These are phyloP conservation scores for Lepus europaeus DNA, from an alignment of 2,113 vertebrate genomes.

Conservation along the genomic window DNA sequence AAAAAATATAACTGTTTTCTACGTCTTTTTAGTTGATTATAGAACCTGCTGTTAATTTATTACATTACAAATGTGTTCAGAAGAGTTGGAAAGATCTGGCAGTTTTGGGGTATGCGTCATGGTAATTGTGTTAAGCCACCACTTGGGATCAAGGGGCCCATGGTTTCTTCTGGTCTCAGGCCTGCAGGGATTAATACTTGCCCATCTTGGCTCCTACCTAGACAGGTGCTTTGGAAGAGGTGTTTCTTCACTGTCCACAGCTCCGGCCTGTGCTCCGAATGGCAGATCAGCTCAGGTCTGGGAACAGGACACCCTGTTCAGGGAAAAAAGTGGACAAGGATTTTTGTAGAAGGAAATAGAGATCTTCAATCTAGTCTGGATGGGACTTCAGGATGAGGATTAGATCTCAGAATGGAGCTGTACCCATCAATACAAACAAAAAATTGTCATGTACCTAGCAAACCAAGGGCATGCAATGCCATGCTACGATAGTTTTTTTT, in stretches of 20 bases:
- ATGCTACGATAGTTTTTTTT: not conserved
- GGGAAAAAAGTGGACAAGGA: not conserved
- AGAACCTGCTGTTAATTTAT: not conserved
- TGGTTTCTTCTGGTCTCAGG: not conserved
- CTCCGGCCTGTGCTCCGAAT: not conserved
- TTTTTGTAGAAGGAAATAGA: not conserved
- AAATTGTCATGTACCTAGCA: accelerated
- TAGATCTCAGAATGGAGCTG: not conserved
- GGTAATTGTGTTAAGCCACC: too few relatives aligned
- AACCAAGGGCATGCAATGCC: not conserved
- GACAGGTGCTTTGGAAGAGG: not conserved
- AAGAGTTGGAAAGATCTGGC: not conserved
- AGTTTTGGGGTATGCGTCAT: not conserved
- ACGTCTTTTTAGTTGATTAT: not conserved
- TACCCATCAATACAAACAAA: not conserved
- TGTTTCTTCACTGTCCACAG: not conserved
- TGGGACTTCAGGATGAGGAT: not conserved
- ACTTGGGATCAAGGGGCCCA: not conserved
- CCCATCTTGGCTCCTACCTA: constrained; percentile 30
- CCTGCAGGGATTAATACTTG: not conserved
- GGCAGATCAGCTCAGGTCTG: constrained; percentile 3
- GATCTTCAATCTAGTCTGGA: not conserved
- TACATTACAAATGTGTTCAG: too few relatives aligned
- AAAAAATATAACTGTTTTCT: not conserved
- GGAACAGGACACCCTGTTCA: constrained; percentile 61